Conservation (phyloP, 2,888 invertebrate genomes). For the Sarcophaga caerulescens region DNA sequence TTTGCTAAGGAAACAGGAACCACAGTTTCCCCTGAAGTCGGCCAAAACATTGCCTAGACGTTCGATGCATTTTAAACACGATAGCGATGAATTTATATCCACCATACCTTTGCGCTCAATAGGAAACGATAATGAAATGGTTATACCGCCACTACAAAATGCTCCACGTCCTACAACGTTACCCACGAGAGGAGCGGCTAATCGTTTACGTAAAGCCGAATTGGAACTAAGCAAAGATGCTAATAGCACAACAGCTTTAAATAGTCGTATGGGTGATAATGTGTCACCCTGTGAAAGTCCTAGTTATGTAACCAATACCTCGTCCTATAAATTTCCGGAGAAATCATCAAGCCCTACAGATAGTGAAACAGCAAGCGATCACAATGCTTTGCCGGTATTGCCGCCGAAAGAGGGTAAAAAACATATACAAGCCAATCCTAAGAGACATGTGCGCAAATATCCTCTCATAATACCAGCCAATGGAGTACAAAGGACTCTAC, state of each 20-base stretch:
- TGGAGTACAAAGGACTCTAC: conserved; percentile 84
- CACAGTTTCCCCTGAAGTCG: conserved; percentile 77
- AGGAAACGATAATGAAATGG: conserved; percentile 65
- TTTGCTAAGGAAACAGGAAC: conserved; percentile 77
- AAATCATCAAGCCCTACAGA: neutral
- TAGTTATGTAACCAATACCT: conserved; percentile 78
- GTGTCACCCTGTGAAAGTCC: conserved; percentile 79
- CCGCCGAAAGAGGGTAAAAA: conserved; percentile 87
- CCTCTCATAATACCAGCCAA: conserved; percentile 89
- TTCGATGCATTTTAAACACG: conserved; percentile 71
- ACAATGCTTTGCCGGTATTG: conserved; percentile 87
- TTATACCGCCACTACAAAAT: conserved; percentile 73
- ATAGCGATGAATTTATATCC: conserved; percentile 65
- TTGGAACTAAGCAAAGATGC: conserved; percentile 52
- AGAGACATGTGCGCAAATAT: conserved; percentile 90
- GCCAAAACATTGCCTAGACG: conserved; percentile 78
- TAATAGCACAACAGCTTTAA: conserved; percentile 57
- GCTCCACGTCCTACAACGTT: conserved; percentile 80
- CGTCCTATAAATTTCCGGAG: conserved; percentile 78
- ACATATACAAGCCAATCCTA: conserved; percentile 83
- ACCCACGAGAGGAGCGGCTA: conserved; percentile 78
- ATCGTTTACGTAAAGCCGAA: conserved; percentile 75
- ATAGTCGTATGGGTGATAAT: conserved; percentile 68
- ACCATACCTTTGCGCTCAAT: conserved; percentile 24
- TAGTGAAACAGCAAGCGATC: conserved; percentile 31